Percentiles rank a stretch among this genome's conserved stretches.
phyloP scores from a whole-genome alignment of 1,140 invertebrate genomes.

The Drosophila pectinifera region DNA sequence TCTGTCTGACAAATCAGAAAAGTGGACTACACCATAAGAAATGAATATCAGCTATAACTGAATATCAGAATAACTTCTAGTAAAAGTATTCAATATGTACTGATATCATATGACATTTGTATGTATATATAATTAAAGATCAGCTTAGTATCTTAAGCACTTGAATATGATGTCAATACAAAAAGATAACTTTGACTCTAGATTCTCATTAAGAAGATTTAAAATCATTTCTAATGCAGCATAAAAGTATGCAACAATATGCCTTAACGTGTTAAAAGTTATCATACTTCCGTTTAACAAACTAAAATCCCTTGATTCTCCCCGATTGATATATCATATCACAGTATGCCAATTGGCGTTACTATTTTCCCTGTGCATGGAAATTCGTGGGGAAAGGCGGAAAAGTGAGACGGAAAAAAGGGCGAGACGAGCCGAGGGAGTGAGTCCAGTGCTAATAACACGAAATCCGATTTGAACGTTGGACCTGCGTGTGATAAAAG shows the following conservation, averaged over 20 bases:
- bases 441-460: slow-evolving; percentile 71
- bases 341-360: slow-evolving; percentile 3
- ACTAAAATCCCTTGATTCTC: background rate
- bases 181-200: no score
- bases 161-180: no score
- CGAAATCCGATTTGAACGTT: slow-evolving; percentile 78
- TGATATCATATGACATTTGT: no score
- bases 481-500: slow-evolving; percentile 77
- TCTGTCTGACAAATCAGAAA: slow-evolving; percentile 49
- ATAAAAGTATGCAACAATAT: background rate
- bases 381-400: slow-evolving; percentile 26
- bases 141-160: no score
- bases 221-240: background rate
- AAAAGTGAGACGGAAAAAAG: slow-evolving; percentile 10
- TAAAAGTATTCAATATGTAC: no score
- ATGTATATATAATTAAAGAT: no score
- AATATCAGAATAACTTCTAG: no score
- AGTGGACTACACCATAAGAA: slow-evolving; percentile 7
- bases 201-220: background rate
- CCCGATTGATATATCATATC: background rate
- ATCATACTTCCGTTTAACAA: background rate
- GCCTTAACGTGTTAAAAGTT: background rate
- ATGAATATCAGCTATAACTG: background rate
- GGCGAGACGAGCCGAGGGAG: background rate
- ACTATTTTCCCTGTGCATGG: slow-evolving; percentile 24